A percentile compares a stretch with the other conserved stretches of the same genome.
Evolutionary conservation across 2,888 invertebrate species (phyloP).

Genomic region (Thyatira batis): DNA sequence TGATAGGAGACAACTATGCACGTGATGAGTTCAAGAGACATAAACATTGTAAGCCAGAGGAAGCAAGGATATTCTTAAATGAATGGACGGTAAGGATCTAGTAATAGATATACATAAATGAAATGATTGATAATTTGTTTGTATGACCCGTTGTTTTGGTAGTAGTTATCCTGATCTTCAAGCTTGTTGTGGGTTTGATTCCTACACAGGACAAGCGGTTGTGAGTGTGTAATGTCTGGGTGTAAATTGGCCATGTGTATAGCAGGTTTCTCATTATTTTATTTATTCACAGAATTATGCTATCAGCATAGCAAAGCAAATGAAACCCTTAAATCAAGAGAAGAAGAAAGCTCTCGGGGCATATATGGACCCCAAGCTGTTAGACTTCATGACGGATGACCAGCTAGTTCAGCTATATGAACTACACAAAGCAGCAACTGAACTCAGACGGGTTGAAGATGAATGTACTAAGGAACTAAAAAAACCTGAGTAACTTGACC

Average conservation of each 20-base stretch:
- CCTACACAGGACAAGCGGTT: no score
- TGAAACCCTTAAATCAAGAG: slow-evolving; percentile 85
- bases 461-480: slow-evolving; percentile 13
- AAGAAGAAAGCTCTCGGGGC: slow-evolving; percentile 84
- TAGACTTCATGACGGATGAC: slow-evolving; percentile 89
- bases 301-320: slow-evolving; percentile 87
- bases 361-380: slow-evolving; percentile 81
- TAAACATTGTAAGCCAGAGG: slow-evolving; percentile 86
- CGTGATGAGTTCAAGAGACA: slow-evolving; percentile 93
- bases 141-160: no score
- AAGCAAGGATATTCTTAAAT: slow-evolving; percentile 89
- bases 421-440: slow-evolving; percentile 85
- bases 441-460: slow-evolving; percentile 29
- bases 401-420: slow-evolving; percentile 93
- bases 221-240: no score
- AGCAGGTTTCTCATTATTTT: slow-evolving; percentile 31
- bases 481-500: slow-evolving; percentile 7
- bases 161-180: no score
- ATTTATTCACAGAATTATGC: slow-evolving; percentile 87
- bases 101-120: no score
- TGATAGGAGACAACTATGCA: slow-evolving; percentile 89
- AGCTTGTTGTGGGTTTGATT: no score
- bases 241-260: not conserved
- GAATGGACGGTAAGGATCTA: slow-evolving; percentile 92
- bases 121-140: no score